Conservation (phyloP, 2,888 invertebrate species). For the Peribatodes rhomboidaria region DNA sequence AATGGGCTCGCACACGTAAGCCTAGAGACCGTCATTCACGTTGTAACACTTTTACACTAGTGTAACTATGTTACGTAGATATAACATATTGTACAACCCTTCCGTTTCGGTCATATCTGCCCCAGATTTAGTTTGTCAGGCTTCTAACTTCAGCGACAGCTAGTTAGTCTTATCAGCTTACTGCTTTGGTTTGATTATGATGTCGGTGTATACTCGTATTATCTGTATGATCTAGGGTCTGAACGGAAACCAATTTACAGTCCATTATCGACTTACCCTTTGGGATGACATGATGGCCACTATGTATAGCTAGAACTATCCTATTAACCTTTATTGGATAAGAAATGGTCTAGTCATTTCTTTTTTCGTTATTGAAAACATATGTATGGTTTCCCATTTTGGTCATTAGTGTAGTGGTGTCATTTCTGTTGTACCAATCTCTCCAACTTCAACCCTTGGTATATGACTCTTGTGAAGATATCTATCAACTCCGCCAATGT, state of each 20-base stretch:
- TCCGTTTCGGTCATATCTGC: slow-evolving; percentile 27
- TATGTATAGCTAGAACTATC: background rate
- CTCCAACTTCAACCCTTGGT: too few relatives aligned
- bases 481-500: too few relatives aligned
- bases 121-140: slow-evolving; percentile 29
- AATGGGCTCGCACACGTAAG: slow-evolving; percentile 17
- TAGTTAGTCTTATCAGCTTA: slow-evolving; percentile 29
- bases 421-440: too few relatives aligned
- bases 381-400: too few relatives aligned
- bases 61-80: background rate
- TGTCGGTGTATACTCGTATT: slow-evolving; percentile 24
- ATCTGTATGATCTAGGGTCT: slow-evolving; percentile 25
- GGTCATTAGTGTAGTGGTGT: too few relatives aligned
- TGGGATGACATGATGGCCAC: background rate
- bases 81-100: slow-evolving; percentile 20
- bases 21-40: slow-evolving; percentile 13
- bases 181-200: slow-evolving; percentile 32
- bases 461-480: too few relatives aligned
- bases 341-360: too few relatives aligned
- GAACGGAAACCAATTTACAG: slow-evolving; percentile 14
- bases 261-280: slow-evolving; percentile 19
- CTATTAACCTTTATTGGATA: background rate
- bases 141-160: slow-evolving; percentile 24
- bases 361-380: too few relatives aligned
- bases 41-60: background rate